A percentile compares a stretch with the other conserved stretches of the same genome.
phyloP scores from a whole-genome alignment of 2,888 invertebrate species.

The Seladonia tumulorum region DNA sequence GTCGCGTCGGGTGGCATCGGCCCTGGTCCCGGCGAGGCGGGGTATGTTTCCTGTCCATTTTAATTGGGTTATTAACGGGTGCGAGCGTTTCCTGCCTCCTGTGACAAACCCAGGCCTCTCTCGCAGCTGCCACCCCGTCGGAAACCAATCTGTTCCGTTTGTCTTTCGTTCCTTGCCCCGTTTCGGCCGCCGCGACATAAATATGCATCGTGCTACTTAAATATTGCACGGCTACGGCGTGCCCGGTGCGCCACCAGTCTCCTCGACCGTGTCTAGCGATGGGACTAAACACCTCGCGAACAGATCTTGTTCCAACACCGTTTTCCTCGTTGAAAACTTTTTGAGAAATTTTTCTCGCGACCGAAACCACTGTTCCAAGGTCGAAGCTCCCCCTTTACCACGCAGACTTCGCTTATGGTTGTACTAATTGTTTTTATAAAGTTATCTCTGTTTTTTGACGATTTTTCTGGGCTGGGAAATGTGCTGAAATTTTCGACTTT shows the following conservation, averaged over 20 bases:
- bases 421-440: no score
- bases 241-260: neutral
- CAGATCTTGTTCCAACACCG: no score
- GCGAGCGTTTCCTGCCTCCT: constrained; percentile 79
- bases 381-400: no score
- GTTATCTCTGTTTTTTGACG: no score
- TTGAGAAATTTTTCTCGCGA: no score
- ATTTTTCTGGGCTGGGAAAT: no score
- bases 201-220: constrained; percentile 73
- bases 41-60: constrained; percentile 76
- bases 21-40: constrained; percentile 36
- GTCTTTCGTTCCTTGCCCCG: constrained; percentile 65
- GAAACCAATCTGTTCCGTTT: constrained; percentile 80
- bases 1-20: constrained; percentile 47
- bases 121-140: constrained; percentile 76
- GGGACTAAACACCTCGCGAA: neutral
- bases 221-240: constrained; percentile 45
- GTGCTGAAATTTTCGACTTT: no score
- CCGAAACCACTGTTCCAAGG: no score
- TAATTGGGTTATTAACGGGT: constrained; percentile 79
- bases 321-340: no score
- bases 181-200: constrained; percentile 61
- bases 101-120: constrained; percentile 71
- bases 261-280: neutral
- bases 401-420: no score